These are phyloP conservation scores for Ceyx melanurus DNA, from an alignment of 2,113 vertebrate genomes.

Conservation along the genomic window DNA sequence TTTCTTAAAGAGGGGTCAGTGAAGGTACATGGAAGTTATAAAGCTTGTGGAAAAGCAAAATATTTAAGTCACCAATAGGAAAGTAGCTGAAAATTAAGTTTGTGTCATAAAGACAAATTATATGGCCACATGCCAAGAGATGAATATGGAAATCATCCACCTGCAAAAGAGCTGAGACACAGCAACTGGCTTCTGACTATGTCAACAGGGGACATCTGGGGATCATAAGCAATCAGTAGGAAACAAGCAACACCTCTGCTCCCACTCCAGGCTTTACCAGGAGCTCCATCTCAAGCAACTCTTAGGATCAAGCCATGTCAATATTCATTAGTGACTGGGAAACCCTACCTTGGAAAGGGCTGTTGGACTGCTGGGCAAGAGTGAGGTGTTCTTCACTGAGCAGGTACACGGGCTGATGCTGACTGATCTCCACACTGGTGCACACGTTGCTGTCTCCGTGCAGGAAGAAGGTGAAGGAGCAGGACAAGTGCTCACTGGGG, in stretches of 20 bases:
- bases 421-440: constrained; percentile 99
- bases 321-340: background rate
- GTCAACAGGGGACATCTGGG: background rate
- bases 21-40: background rate
- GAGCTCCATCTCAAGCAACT: background rate
- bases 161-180: background rate
- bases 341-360: constrained; percentile 91
- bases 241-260: background rate
- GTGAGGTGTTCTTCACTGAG: constrained; percentile 96
- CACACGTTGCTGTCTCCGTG: constrained; percentile 98
- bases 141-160: background rate
- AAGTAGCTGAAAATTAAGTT: background rate
- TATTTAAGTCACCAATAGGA: background rate
- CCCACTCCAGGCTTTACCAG: background rate
- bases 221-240: background rate
- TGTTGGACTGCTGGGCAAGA: constrained; percentile 93
- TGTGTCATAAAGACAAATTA: background rate
- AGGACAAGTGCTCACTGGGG: constrained; percentile 94
- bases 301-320: rapidly evolving
- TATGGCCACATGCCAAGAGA: background rate
- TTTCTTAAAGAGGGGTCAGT: background rate
- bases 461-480: constrained; percentile 98
- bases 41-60: background rate
- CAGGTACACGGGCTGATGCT: constrained; percentile 97
- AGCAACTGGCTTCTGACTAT: background rate